Evolutionary conservation across 37 sponge, comb jelly and placozoan species (phyloP), one percentile per base, ranked within the genome.

Genomic region (Hormiphora californensis): DNA sequence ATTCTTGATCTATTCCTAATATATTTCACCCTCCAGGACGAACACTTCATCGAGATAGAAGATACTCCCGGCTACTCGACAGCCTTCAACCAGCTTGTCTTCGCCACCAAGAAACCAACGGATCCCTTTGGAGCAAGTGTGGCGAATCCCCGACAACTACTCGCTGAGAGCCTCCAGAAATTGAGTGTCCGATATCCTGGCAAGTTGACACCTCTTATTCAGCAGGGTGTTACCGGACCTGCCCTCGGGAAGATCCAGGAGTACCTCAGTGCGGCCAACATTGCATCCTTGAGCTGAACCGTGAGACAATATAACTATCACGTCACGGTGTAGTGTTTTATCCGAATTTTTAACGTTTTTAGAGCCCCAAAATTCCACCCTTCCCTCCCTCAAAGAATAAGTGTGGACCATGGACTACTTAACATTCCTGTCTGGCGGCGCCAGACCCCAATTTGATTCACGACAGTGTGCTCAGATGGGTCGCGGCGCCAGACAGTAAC

Each of bases 11-110:
- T 49, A 49, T 49, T 49, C 15, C 15, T 49, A 9, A 49, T 49
- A 17, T 49, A 15, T 49, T 49, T 49, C 53, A 49, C 15, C 15
- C 38, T 19, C 19, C 81, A 92, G 34, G 97, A 96, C 35, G 97
- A 96, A 28, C 94, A 94, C 59, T 96, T 94, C 63, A 91, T 94
- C 19, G 97, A 96, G 81, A 90, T 96, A 36, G 97, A 96, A 35
- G 97, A 96, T 68, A 94, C 93, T n/a, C 94, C 97, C 15, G 97
- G 97, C 33, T 96, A 96, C 86, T 93, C 94, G 85, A 89, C 94
- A 0, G 92, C 94, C 25, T 96, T 88, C 89, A 90, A 91, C 11
- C 94, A 94, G 87, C 89, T 96, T 41, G 63, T 92, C 5, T 94
- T 92, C 86, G 94, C 92, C 7, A 93, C 93, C 34, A 85, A 78